Conservation (phyloP, 2,113 vertebrate species). For the Sciurus niger region DNA sequence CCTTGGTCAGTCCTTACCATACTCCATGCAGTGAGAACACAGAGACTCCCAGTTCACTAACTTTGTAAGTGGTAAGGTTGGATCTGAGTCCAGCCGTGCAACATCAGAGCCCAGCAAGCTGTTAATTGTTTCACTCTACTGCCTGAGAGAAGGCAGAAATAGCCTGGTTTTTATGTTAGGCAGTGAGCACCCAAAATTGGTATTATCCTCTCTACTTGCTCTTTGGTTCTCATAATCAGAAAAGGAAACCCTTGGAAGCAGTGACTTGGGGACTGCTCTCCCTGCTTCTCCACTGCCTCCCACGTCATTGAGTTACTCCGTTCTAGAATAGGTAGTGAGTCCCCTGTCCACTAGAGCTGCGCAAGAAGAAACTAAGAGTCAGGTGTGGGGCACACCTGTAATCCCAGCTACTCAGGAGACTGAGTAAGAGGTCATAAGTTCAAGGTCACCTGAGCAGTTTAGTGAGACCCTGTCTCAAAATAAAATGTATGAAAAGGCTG, state of each 20-base stretch:
- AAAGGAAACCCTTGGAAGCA: not conserved
- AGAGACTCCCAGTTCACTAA: not conserved
- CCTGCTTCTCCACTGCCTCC: not conserved
- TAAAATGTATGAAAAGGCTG: too few relatives aligned
- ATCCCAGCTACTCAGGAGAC: too few relatives aligned
- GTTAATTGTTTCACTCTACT: not conserved
- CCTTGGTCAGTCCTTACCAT: not conserved
- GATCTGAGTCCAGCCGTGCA: not conserved
- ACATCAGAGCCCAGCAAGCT: not conserved
- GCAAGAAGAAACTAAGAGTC: not conserved
- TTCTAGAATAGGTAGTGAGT: not conserved
- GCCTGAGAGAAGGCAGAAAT: not conserved
- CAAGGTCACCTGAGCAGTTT: too few relatives aligned
- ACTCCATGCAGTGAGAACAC: not conserved
- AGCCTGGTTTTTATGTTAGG: not conserved
- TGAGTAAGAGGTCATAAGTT: too few relatives aligned
- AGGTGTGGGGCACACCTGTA: too few relatives aligned
- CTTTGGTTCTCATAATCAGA: not conserved
- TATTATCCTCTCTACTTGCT: not conserved
- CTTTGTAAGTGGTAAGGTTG: not conserved
- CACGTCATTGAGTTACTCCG: accelerated
- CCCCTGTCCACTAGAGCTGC: not conserved
- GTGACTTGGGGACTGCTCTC: not conserved
- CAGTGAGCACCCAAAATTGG: not conserved
- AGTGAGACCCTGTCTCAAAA: too few relatives aligned